Evolutionary conservation across 1,140 invertebrate genomes (phyloP), one percentile per base, ranked within the genome.

Genomic region (Drosophila santomea): DNA sequence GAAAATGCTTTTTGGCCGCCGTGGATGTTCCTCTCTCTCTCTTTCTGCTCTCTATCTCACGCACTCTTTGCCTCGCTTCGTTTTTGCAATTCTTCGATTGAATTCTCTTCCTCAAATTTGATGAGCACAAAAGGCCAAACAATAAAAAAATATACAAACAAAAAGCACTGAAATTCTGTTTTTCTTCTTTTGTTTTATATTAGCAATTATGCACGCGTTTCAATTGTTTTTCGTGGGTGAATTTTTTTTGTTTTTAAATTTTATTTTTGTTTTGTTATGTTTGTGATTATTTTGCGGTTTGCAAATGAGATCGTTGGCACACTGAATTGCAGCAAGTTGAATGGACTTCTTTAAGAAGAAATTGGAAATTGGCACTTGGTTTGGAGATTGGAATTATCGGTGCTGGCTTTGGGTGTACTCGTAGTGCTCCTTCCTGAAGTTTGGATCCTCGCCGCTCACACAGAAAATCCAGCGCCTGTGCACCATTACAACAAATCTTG

Each of bases 371-470:
- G n/a, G 44, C 20, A 20, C 47, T 11, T 1, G 20, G 20, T 2
- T 20, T 2, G 1, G 20, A 4, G 20, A 5, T 43, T 6, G n/a
- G 43, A 23, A 4, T 23, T 75, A 75, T 67, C 61, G 64, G 74
- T 85, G 82, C 82, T 85, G 82, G 62, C 82, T 85, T 57, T 85
- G 82, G 64, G 82, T 86, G 14, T 85, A 85, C 47, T 81, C 81
- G 81, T 80, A 80, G 66, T 79, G 73, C 73, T 69, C 60, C 75
- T 59, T 63, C 63, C 68, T 66, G 47, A 58, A 78, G 38, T 62
- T 78, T 69, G 68, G 59, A 12, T 71, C 63, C 63, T 78, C 60
- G 61, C 72, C 82, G 43, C 78, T 77, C 78, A 75, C 60, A 62
- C 58, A 59, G 56, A 62, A 54, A 50, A 54, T 45, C 62, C 66